These are phyloP conservation scores for Ascidia mentula DNA, from an alignment of 23 tunicate genomes.

Conservation along the genomic window DNA sequence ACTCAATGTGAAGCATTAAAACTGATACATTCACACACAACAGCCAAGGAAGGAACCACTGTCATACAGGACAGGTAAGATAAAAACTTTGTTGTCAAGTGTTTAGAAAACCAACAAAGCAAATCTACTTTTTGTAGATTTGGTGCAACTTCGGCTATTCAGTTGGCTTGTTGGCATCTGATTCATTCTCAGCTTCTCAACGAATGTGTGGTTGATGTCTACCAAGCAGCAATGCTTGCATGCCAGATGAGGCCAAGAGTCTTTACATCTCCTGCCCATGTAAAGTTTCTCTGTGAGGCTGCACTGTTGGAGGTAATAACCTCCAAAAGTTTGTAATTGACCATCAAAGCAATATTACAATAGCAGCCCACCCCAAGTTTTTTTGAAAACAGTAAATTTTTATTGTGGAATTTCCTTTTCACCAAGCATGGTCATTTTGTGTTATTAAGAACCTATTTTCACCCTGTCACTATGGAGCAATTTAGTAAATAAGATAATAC, in stretches of 20 bases:
- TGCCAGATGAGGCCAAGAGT: conserved; percentile 80
- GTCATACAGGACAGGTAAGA: conserved; percentile 68
- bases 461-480: no score
- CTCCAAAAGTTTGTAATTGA: no score
- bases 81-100: neutral
- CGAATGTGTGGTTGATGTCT: conserved; percentile 65
- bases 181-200: conserved; percentile 62
- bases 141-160: conserved; percentile 66
- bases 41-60: conserved; percentile 52
- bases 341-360: no score
- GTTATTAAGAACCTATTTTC: no score
- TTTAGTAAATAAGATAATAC: no score
- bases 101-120: no score
- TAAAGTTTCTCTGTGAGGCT: conserved; percentile 66
- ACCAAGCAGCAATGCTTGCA: conserved; percentile 56
- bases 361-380: no score
- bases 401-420: no score
- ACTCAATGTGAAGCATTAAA: conserved; percentile 26
- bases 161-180: conserved; percentile 56
- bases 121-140: conserved; percentile 11
- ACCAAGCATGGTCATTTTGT: no score
- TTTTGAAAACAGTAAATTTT: no score
- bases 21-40: conserved; percentile 16
- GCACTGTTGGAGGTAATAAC: conserved; percentile 49
- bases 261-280: conserved; percentile 33